These are phyloP conservation scores for Oeneis ivallda DNA, from an alignment of 2,888 invertebrate species.

Conservation along the genomic window DNA sequence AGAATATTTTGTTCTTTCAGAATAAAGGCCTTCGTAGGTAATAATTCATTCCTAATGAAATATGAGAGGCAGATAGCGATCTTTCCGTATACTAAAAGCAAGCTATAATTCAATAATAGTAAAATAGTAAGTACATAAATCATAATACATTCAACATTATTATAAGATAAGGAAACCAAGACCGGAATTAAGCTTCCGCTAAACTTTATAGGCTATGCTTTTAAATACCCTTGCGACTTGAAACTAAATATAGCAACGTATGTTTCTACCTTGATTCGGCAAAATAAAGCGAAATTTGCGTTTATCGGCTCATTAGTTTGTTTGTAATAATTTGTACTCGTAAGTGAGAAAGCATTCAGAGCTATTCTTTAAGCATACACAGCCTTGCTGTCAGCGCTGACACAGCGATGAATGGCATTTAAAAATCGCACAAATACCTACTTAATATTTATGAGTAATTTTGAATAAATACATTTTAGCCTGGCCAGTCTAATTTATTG, in stretches of 20 bases:
- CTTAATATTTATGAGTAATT: too few relatives aligned
- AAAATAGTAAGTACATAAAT: not conserved
- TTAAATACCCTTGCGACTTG: not conserved
- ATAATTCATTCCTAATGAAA: conserved; percentile 9
- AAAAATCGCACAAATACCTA: too few relatives aligned
- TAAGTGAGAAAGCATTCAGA: conserved; percentile 50
- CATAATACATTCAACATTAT: not conserved
- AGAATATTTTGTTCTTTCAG: not conserved
- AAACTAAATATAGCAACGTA: conserved; percentile 20
- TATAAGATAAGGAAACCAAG: not conserved
- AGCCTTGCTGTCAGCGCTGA: not conserved
- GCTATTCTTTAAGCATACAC: not conserved
- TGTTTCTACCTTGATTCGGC: conserved; percentile 43
- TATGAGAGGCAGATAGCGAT: not conserved
- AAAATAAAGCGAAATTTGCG: conserved; percentile 57
- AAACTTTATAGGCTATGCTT: too few relatives aligned
- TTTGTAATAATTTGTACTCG: conserved; percentile 37
- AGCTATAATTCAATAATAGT: not conserved
- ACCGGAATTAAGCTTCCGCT: not conserved
- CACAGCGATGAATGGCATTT: not conserved
- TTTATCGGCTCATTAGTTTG: conserved; percentile 55
- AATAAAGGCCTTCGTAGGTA: not conserved
- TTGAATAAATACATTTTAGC: too few relatives aligned
- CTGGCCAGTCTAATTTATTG: not conserved
- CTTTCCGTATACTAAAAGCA: not conserved